phyloP scores from a whole-genome alignment of 2,888 invertebrate species.

The Habrosyne pyritoides region DNA sequence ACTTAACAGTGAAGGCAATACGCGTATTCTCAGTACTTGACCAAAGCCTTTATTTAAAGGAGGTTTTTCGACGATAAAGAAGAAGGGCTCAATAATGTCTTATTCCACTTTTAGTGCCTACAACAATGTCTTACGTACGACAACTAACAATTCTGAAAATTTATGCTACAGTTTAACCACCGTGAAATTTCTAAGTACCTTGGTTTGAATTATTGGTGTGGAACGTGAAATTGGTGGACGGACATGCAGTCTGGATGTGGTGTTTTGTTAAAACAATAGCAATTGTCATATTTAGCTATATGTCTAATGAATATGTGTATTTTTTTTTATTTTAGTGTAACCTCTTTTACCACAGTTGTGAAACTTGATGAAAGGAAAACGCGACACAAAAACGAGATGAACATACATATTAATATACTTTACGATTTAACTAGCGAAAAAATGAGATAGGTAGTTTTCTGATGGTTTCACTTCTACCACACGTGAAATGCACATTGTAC shows the following conservation, averaged over 20 bases:
- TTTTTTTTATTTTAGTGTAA: no score
- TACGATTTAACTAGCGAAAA: no score
- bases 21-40: not conserved
- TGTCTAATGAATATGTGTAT: conserved; percentile 24
- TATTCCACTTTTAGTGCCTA: conserved; percentile 55
- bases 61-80: conserved; percentile 47
- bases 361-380: conserved; percentile 16
- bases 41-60: conserved; percentile 42
- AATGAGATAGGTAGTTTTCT: no score
- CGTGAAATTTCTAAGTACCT: conserved; percentile 27
- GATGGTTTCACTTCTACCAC: no score
- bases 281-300: conserved; percentile 25
- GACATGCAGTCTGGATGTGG: conserved; percentile 20
- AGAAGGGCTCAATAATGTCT: conserved; percentile 44
- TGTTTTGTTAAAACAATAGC: conserved; percentile 27
- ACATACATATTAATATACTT: no score
- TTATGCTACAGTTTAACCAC: conserved; percentile 48
- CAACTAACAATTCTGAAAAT: conserved; percentile 55
- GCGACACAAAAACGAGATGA: no score
- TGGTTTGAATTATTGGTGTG: conserved; percentile 31
- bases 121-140: conserved; percentile 50
- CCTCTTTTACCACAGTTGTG: conserved; percentile 26
- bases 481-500: no score
- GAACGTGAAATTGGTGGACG: conserved; percentile 27
- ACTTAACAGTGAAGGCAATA: conserved; percentile 27